phyloP scores from a whole-genome alignment of 92 coral and sea anemone species.

The Bergia sp. region DNA sequence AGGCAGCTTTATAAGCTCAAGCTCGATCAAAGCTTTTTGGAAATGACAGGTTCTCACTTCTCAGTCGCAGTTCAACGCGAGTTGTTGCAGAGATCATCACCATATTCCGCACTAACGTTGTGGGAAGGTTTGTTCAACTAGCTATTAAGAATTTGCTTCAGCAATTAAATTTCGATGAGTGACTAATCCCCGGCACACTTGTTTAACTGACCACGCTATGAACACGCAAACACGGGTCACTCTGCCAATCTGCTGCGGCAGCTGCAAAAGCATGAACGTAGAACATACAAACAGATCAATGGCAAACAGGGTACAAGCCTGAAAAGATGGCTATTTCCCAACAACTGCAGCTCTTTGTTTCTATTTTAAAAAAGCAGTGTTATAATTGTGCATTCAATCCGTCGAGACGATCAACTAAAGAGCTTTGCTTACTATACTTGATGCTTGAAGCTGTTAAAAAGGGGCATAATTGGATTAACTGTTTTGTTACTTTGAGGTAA shows the following conservation, averaged over 20 bases:
- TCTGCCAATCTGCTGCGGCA: not conserved
- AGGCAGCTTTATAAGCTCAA: not conserved
- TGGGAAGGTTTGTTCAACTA: not conserved
- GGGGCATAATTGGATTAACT: conserved; percentile 6
- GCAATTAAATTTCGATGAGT: conserved; percentile 45
- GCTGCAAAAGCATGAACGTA: not conserved
- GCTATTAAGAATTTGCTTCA: not conserved
- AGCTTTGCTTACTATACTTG: not conserved
- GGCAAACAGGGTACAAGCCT: not conserved
- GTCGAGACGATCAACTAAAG: not conserved
- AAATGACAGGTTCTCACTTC: not conserved
- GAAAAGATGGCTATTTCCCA: not conserved
- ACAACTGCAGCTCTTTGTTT: not conserved
- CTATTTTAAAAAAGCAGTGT: not conserved
- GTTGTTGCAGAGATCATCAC: not conserved
- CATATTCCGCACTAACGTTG: not conserved
- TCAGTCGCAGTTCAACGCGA: not conserved
- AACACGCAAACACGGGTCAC: conserved; percentile 18
- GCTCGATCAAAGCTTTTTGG: not conserved
- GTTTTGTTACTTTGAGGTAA: conserved; percentile 29
- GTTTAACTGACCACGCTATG: not conserved
- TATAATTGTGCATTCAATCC: not conserved
- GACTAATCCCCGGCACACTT: conserved; percentile 27
- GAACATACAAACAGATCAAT: not conserved
- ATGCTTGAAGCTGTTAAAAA: conserved; percentile 31